A percentile compares a stretch with the other conserved stretches of the same genome.
Conservation (phyloP, 2,113 vertebrate genomes). For the Crocuta crocuta region DNA sequence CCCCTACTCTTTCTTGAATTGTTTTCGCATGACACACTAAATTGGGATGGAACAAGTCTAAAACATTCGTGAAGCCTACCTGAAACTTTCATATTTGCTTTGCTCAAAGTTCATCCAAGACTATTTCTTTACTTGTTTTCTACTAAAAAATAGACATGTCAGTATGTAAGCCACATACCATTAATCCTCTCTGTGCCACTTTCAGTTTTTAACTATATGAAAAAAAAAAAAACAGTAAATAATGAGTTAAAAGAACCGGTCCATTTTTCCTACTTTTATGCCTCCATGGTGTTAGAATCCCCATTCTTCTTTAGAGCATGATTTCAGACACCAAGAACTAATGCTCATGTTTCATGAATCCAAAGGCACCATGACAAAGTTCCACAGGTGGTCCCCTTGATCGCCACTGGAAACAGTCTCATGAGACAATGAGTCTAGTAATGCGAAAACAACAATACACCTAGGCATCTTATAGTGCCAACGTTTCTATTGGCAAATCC, state of each 20-base stretch:
- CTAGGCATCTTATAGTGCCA: not conserved
- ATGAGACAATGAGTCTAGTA: not conserved
- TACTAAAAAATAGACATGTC: not conserved
- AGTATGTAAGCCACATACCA: not conserved
- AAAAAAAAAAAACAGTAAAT: not conserved
- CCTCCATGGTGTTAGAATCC: not conserved
- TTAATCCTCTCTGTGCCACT: not conserved
- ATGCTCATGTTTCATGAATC: not conserved
- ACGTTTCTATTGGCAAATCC: not conserved
- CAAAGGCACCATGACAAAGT: not conserved
- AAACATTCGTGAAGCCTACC: not conserved
- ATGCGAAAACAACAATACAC: not conserved
- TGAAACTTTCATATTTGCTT: constrained; percentile 17
- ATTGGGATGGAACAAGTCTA: not conserved
- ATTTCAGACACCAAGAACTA: not conserved
- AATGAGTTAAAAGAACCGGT: not conserved
- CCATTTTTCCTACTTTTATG: not conserved
- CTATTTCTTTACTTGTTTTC: not conserved
- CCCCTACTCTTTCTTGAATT: not conserved
- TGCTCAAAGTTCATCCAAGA: not conserved
- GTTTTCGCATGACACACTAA: not conserved
- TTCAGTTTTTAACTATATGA: not conserved
- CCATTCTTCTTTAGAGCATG: not conserved
- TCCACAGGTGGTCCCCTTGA: not conserved
- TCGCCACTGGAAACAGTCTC: not conserved